Base-by-base conservation (phyloP, 2,113 vertebrate species). In the Odocoileus hemionus region DNA sequence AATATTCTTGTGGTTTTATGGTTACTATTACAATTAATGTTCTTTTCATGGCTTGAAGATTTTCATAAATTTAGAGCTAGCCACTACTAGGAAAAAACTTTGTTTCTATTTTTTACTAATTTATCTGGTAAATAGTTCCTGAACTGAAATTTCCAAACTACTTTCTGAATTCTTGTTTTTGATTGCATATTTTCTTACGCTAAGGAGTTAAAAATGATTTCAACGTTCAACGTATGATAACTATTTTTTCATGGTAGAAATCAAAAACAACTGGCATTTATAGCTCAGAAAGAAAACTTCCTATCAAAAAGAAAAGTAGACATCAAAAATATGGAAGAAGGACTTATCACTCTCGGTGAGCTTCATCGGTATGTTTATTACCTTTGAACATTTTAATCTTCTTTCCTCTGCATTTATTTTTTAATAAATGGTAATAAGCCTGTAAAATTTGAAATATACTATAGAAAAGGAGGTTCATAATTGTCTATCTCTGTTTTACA, bases 321-420 rank as follows among this genome's bases (percentile, higher is more conserved):
- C 82, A 98, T 98, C 45, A 98, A 91, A 97, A 95, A 84, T 30
- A 86, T 99, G 86, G 97, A 99, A 90, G 96, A 97, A 2, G 88
- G 98, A 89, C 55, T 94, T 3, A 2, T 54, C 15, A 95, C 70
- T 4, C 97, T 99, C 7, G 2, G 78, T 2, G 89, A 91, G 0
- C 95, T 97, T 47, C 6, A 84, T 30, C 1, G 0, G 98, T 98
- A 98, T n/a, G 97, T 98, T 79, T 64, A 89, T 95, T 78, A 83
- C 50, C 58, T 97, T 97, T 88, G 28, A 57, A 30, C 36, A 28
- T 74, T 94, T 92, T 80, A 47, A 67, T 52, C 16, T 94, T 76
- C 57, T 23, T 79, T 87, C 39, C 16, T 83, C 47, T 91, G 30
- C 45, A 50, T 94, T 94, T 93, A 54, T 47, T 76, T 97, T 61